phyloP scores from a whole-genome alignment of 2,888 invertebrate genomes.

The Apoda limacodes region DNA sequence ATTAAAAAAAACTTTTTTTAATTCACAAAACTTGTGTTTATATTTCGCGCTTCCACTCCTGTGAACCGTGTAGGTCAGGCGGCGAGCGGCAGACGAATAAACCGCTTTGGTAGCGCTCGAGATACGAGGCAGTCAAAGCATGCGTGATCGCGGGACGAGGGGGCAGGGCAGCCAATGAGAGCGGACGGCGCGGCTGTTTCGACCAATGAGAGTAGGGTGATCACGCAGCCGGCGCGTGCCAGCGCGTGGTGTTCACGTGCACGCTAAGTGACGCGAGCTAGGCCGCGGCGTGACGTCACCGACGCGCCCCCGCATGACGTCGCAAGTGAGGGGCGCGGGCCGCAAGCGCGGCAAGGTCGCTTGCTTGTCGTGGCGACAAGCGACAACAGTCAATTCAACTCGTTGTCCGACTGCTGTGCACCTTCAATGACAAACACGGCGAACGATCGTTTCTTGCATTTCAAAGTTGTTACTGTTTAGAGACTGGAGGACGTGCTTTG shows the following conservation, averaged over 20 bases:
- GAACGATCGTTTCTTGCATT: too few relatives aligned
- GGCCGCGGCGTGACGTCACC: slow-evolving; percentile 72
- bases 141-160: slow-evolving; percentile 74
- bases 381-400: too few relatives aligned
- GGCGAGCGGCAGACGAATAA: slow-evolving; percentile 63
- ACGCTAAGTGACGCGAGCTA: slow-evolving; percentile 74
- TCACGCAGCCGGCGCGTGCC: slow-evolving; percentile 85
- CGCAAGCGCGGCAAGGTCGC: slow-evolving; percentile 40
- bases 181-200: slow-evolving; percentile 77
- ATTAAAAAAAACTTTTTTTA: slow-evolving; percentile 44
- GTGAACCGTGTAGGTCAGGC: slow-evolving; percentile 56
- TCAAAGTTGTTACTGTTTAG: too few relatives aligned
- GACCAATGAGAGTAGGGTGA: slow-evolving; percentile 71
- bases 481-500: too few relatives aligned
- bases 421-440: too few relatives aligned
- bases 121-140: slow-evolving; percentile 65
- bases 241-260: slow-evolving; percentile 87
- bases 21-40: too few relatives aligned
- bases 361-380: too few relatives aligned
- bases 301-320: slow-evolving; percentile 68
- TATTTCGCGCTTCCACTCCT: slow-evolving; percentile 40
- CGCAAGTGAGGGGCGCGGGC: slow-evolving; percentile 37
- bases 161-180: slow-evolving; percentile 71
- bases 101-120: slow-evolving; percentile 49
- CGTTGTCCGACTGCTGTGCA: too few relatives aligned